These are phyloP conservation scores for Suillia variegata DNA, from an alignment of 2,888 invertebrate genomes.

Conservation along the genomic window DNA sequence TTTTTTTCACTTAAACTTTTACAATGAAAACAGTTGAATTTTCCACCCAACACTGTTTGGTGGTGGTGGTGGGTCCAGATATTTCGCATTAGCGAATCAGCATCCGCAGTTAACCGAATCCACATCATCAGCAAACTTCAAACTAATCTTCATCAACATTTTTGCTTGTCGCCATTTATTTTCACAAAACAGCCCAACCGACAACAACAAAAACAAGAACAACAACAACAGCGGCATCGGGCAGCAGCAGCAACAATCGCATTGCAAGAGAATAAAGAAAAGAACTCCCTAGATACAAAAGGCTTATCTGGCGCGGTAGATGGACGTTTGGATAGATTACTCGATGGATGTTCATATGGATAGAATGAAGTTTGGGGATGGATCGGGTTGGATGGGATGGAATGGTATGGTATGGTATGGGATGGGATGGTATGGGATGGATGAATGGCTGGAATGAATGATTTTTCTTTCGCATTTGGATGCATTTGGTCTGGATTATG, in stretches of 20 bases:
- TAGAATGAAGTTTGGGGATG: too few relatives aligned
- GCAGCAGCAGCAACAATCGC: slow-evolving; percentile 17
- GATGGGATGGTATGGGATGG: slow-evolving; percentile 2
- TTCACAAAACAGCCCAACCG: slow-evolving; percentile 23
- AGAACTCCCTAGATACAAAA: slow-evolving; percentile 41
- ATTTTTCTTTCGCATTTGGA: background rate
- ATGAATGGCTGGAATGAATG: slow-evolving; percentile 8
- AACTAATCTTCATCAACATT: slow-evolving; percentile 54
- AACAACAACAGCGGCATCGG: slow-evolving; percentile 23
- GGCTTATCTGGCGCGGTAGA: slow-evolving; percentile 48
- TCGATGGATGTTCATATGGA: slow-evolving; percentile 46
- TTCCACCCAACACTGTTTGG: background rate
- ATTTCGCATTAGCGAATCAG: slow-evolving; percentile 13
- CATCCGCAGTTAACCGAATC: slow-evolving; percentile 18
- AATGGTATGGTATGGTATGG: background rate
- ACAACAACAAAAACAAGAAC: slow-evolving; percentile 15
- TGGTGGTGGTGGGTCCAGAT: background rate
- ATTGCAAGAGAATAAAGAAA: slow-evolving; percentile 13
- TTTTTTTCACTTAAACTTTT: too few relatives aligned
- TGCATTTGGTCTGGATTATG: slow-evolving; percentile 37
- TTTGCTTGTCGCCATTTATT: slow-evolving; percentile 43
- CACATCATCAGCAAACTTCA: slow-evolving; percentile 22
- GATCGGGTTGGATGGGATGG: too few relatives aligned
- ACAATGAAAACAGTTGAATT: too few relatives aligned
- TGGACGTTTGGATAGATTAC: slow-evolving; percentile 52